Evolutionary conservation across 2,888 invertebrate species (phyloP).

Genomic region (Cancer borealis): DNA sequence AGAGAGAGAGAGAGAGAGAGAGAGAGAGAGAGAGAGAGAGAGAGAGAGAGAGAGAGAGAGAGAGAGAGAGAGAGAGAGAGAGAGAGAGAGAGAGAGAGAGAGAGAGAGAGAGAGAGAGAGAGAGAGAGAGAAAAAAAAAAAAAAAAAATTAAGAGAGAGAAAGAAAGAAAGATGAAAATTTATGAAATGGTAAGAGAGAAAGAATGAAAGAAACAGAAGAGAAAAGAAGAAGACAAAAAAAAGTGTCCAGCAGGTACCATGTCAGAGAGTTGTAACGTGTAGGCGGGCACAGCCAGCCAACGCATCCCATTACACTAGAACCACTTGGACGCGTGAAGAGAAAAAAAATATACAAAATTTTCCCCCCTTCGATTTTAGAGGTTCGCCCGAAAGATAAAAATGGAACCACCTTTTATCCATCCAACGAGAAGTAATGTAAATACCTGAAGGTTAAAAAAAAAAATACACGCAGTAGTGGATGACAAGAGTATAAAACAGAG

Average conservation of each 20-base stretch:
- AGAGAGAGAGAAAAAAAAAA: background rate
- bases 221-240: background rate
- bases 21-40: slow-evolving; percentile 11
- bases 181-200: background rate
- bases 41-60: slow-evolving; percentile 11
- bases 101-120: background rate
- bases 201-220: background rate
- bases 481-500: background rate
- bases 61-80: background rate
- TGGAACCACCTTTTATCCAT: background rate
- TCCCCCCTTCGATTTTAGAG: background rate
- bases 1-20: background rate
- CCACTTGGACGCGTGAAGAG: background rate
- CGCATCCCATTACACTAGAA: background rate
- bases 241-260: background rate
- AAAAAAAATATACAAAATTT: background rate
- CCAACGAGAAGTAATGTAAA: background rate
- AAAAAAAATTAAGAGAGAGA: background rate
- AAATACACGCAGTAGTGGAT: background rate
- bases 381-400: background rate
- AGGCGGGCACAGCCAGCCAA: background rate
- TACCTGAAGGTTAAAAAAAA: background rate
- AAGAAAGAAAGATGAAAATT: background rate
- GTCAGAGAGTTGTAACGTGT: background rate
- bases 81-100: slow-evolving; percentile 9